Base-by-base conservation (phyloP, 1,140 invertebrate genomes). In the Augochlora pura region DNA sequence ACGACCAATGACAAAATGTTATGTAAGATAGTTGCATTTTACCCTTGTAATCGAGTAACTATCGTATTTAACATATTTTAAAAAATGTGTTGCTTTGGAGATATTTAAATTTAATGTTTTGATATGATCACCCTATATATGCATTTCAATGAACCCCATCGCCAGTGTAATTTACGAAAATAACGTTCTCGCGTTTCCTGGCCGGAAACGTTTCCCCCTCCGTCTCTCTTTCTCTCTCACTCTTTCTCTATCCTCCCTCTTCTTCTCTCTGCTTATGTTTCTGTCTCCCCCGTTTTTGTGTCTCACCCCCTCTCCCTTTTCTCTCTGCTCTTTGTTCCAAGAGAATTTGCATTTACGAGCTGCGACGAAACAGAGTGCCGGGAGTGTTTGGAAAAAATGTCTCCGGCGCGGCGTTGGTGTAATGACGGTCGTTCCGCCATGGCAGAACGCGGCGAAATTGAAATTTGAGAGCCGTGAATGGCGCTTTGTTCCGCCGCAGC, bases 301-400 rank as follows among this genome's bases (percentile, higher is more conserved):
- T 18, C 7, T 49, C 14, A 9, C 39, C 9, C 39, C 9, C 9
- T 42, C 39, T 42, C 7, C 8, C 8, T 10, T 42, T 7, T 46
- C 16, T 52, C 54, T 57, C 21, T 7, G 7, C 9, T 21, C n/a
- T 7, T 8, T 7, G 21, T n/a, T 52, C 16, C 6, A 52, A 16
- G 16, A 52, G 54, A 57, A 57, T 57, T 57, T 57, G 54, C 54
- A 57, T 57, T 57, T 57, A 57, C 54, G 54, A 57, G 54, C 54
- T 57, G 54, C 9, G 21, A 8, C n/a, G 54, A 57, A 57, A 57
- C 54, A 57, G 21, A 1, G 54, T 57, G 2, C 54, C 54, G 21
- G 54, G 54, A 57, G 21, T 57, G 21, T 57, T n/a, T 57, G 54
- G 54, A 57, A 57, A 23, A 57, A 57, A n/a, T n/a, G 2, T 46